Evolutionary conservation across 1,140 invertebrate genomes (phyloP).

Genomic region (Scaptomyza hsui): DNA sequence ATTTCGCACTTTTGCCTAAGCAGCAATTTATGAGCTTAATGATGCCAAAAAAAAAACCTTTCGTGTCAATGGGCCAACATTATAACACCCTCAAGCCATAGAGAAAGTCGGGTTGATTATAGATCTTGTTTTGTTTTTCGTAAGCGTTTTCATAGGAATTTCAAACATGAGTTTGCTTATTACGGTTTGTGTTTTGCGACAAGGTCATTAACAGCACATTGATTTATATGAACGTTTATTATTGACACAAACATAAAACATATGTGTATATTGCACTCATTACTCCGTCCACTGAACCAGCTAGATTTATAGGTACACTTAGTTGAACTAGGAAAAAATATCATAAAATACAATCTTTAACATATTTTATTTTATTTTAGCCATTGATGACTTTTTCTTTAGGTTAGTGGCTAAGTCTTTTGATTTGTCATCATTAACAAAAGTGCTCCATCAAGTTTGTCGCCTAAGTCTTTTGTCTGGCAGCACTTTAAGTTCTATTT

Average conservation of each 20-base stretch:
- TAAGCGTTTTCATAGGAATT: slow-evolving; percentile 55
- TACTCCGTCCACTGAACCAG: background rate
- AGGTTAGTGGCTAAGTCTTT: slow-evolving; percentile 23
- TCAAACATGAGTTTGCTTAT: slow-evolving; percentile 41
- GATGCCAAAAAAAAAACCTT: slow-evolving; percentile 60
- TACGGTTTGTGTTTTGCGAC: slow-evolving; percentile 26
- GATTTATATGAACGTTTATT: slow-evolving; percentile 20
- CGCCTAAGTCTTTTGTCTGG: slow-evolving; percentile 54
- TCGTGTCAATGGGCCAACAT: slow-evolving; percentile 70
- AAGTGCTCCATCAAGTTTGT: slow-evolving; percentile 37
- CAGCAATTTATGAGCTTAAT: slow-evolving; percentile 61
- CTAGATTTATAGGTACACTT: background rate
- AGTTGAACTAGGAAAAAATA: background rate
- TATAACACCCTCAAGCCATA: slow-evolving; percentile 62
- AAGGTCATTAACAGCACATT: slow-evolving; percentile 47
- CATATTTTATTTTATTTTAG: slow-evolving; percentile 3
- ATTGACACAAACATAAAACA: slow-evolving; percentile 22
- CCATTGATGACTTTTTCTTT: background rate
- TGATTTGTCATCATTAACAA: slow-evolving; percentile 47
- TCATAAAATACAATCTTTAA: background rate
- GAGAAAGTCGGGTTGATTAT: slow-evolving; percentile 60
- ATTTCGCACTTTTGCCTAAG: slow-evolving; percentile 73
- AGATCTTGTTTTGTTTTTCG: slow-evolving; percentile 45
- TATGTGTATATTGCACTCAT: slow-evolving; percentile 15
- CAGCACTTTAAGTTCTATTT: slow-evolving; percentile 19